Evolutionary conservation across 2,797 vertebrate species (phyloP), one percentile per base, ranked within the genome.

Genomic region (Lates japonicus): DNA sequence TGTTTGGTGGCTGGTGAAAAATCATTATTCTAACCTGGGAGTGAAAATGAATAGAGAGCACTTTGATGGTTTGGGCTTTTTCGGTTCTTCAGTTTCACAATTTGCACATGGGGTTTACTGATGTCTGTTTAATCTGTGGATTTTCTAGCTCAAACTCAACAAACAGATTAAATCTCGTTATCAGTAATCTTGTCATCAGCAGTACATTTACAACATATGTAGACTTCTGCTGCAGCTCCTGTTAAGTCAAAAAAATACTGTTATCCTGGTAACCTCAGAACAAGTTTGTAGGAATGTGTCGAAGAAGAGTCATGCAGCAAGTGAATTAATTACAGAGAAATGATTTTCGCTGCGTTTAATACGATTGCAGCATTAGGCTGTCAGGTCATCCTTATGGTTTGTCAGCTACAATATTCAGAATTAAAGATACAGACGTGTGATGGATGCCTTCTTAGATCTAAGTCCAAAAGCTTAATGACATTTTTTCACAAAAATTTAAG

Each of bases 41-140:
- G 67, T 90, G 68, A 74, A 87, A 90, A 81, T 55, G 62, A 87
- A 87, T 58, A 20, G 58, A n/a, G 33, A 42, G 33, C 44, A 35
- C 61, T 83, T 73, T 46, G 22, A 52, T 75, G 35, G 22, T 76
- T 74, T 74, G 14, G 11, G 20, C 3, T 42, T 74, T 67, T 75
- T 70, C 48, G 46, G 10, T 22, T 62, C 29, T n/a, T 72, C 19
- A 14, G n/a, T 81, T 80, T 59, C 12, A 70, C 17, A 41, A 17
- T 69, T 48, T 65, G 20, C 54, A 17, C 31, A 9, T 20, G 25
- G 25, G 12, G 19, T 61, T 68, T 52, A 55, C 25, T 55, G 13
- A 66, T 54, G n/a, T 67, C 67, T 69, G 22, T 9, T 78, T 1
- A 1, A 46, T 61, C 17, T 59, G 41, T 74, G 20, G 22, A 75